A percentile compares a stretch with the other conserved stretches of the same genome.
phyloP scores from a whole-genome alignment of 2,888 invertebrate species.

The Clanis bilineata region DNA sequence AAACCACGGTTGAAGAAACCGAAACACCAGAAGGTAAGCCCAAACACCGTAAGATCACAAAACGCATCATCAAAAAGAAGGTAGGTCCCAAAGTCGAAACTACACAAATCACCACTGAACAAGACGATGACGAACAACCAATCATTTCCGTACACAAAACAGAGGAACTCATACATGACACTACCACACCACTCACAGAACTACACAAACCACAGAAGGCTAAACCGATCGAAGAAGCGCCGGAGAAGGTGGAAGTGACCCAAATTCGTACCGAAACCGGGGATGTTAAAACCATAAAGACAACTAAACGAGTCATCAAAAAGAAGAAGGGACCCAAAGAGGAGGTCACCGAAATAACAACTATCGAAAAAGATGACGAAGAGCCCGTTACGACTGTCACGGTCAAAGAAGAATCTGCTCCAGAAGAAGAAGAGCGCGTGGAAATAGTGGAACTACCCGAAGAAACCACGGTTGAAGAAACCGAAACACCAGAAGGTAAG shows the following conservation, averaged over 20 bases:
- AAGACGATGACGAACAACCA: slow-evolving; percentile 25
- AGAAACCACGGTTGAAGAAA: slow-evolving; percentile 31
- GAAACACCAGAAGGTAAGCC: slow-evolving; percentile 40
- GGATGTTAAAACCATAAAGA: slow-evolving; percentile 29
- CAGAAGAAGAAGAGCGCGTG: slow-evolving; percentile 45
- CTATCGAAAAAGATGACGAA: slow-evolving; percentile 58
- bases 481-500: slow-evolving; percentile 24
- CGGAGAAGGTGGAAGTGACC: slow-evolving; percentile 20
- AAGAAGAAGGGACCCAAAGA: slow-evolving; percentile 62
- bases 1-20: slow-evolving; percentile 30
- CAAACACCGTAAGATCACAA: slow-evolving; percentile 37
- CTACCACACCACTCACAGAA: slow-evolving; percentile 26
- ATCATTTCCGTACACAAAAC: slow-evolving; percentile 39
- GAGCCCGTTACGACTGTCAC: slow-evolving; percentile 47
- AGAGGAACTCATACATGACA: slow-evolving; percentile 26
- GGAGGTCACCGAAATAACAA: slow-evolving; percentile 66
- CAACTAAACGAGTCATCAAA: slow-evolving; percentile 66
- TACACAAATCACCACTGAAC: slow-evolving; percentile 30
- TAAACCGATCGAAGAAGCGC: background rate
- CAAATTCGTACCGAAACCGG: slow-evolving; percentile 26
- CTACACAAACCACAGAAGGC: background rate
- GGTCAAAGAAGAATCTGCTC: slow-evolving; percentile 35
- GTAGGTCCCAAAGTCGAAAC: slow-evolving; percentile 38
- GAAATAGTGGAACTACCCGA: slow-evolving; percentile 52
- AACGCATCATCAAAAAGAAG: slow-evolving; percentile 38